phyloP scores from a whole-genome alignment of 2,888 invertebrate species.

The Hypolimnas misippus region DNA sequence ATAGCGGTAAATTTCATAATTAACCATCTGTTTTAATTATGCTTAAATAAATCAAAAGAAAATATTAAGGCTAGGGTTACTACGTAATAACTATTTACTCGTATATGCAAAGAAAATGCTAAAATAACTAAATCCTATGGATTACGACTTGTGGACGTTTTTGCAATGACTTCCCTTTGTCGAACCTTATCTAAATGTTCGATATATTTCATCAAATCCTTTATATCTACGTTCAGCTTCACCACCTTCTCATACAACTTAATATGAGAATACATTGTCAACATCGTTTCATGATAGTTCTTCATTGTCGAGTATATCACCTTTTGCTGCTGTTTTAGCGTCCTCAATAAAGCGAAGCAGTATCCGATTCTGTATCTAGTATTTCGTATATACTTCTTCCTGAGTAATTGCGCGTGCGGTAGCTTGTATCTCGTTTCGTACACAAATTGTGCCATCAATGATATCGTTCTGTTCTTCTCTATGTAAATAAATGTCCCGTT shows the following conservation, averaged over 20 bases:
- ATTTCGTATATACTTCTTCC: constrained; percentile 48
- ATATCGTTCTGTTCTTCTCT: constrained; percentile 38
- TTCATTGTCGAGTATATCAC: constrained; percentile 41
- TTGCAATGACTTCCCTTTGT: background rate
- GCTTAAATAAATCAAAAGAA: no score
- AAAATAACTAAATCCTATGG: no score
- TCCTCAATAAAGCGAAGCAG: constrained; percentile 48
- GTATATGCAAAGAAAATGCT: no score
- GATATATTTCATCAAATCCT: constrained; percentile 45
- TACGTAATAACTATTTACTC: no score
- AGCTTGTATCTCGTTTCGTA: constrained; percentile 55
- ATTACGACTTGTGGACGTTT: background rate
- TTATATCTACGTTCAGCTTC: constrained; percentile 50
- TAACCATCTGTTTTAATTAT: no score
- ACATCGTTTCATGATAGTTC: background rate
- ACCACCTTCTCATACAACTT: constrained; percentile 52
- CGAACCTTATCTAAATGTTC: constrained; percentile 21
- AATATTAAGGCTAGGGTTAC: no score
- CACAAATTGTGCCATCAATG: constrained; percentile 55
- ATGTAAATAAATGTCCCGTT: background rate
- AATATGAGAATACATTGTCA: constrained; percentile 42
- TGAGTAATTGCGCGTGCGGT: constrained; percentile 47
- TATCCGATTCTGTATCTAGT: constrained; percentile 54
- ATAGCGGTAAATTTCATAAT: no score
- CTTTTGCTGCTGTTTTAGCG: constrained; percentile 50